These are phyloP conservation scores for Gerris buenoi DNA, from an alignment of 1,140 invertebrate genomes.

Conservation along the genomic window DNA sequence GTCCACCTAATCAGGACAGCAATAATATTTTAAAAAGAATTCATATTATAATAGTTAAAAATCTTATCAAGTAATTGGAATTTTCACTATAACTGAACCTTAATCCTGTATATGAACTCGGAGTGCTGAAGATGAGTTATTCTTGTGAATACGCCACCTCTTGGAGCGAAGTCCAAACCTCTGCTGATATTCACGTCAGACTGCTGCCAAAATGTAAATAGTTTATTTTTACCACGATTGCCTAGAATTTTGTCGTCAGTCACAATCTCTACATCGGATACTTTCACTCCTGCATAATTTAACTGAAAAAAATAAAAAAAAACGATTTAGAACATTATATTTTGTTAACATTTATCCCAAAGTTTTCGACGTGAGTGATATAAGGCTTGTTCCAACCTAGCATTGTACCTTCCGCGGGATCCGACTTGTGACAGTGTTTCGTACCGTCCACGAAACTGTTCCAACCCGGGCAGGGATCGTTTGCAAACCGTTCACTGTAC, in stretches of 20 bases:
- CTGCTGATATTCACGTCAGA: conserved; percentile 32
- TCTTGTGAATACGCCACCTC: conserved; percentile 30
- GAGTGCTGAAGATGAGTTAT: conserved; percentile 33
- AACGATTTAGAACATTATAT: no score
- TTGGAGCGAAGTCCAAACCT: conserved; percentile 32
- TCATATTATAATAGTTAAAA: no score
- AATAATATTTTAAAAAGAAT: conserved; percentile 6
- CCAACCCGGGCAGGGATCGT: no score
- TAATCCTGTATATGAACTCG: conserved; percentile 27
- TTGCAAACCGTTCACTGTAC: no score
- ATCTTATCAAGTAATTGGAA: not conserved
- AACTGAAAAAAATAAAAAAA: conserved; percentile 37
- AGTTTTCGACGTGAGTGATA: no score
- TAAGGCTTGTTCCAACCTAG: no score
- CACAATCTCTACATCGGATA: conserved; percentile 37
- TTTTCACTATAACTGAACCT: no score
- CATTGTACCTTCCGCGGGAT: no score
- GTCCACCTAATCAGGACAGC: conserved; percentile 26
- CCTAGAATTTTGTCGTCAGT: no score
- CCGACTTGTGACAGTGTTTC: no score
- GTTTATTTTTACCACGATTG: conserved; percentile 23
- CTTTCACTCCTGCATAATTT: conserved; percentile 36
- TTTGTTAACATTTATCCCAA: no score
- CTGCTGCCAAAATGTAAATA: conserved; percentile 34
- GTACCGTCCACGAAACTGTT: no score